A percentile compares a stretch with the other conserved stretches of the same genome.
Evolutionary conservation across 2,797 vertebrate species (phyloP).

Genomic region (Peromyscus eremicus): DNA sequence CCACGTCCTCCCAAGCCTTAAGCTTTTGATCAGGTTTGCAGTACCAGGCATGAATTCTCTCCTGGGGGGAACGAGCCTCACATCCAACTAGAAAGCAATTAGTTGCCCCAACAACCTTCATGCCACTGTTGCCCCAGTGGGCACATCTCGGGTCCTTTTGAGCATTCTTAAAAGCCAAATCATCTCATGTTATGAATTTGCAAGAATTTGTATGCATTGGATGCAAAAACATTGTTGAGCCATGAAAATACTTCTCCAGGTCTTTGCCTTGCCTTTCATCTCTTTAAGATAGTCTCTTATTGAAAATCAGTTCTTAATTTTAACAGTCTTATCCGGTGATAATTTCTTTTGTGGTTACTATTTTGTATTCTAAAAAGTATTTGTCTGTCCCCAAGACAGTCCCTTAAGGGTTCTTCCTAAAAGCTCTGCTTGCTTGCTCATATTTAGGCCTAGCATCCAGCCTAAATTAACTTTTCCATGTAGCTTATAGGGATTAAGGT

Average conservation of each 20-base stretch:
- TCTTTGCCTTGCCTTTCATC: neutral
- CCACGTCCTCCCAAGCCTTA: neutral
- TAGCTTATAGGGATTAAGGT: neutral
- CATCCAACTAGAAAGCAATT: neutral
- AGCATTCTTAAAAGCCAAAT: slow-evolving; percentile 36
- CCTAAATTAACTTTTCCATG: slow-evolving; percentile 2
- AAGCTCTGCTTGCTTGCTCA: slow-evolving; percentile 13
- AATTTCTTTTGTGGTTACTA: slow-evolving; percentile 24
- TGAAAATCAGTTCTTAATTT: slow-evolving; percentile 52
- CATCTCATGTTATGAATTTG: neutral
- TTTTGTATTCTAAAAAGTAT: slow-evolving; percentile 5
- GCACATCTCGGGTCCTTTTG: neutral
- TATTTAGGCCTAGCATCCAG: neutral
- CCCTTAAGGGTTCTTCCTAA: neutral
- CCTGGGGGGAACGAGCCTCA: neutral
- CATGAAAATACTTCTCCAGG: neutral
- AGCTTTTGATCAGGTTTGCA: neutral
- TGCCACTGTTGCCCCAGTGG: neutral
- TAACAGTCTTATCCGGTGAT: slow-evolving; percentile 13
- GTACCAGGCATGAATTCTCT: neutral
- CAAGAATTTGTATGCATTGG: neutral
- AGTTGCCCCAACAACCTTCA: neutral
- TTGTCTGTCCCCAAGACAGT: neutral
- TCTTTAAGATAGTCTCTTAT: neutral
- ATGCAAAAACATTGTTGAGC: neutral